phyloP scores from a whole-genome alignment of 2,888 invertebrate species.

The Myopa tessellatipennis region DNA sequence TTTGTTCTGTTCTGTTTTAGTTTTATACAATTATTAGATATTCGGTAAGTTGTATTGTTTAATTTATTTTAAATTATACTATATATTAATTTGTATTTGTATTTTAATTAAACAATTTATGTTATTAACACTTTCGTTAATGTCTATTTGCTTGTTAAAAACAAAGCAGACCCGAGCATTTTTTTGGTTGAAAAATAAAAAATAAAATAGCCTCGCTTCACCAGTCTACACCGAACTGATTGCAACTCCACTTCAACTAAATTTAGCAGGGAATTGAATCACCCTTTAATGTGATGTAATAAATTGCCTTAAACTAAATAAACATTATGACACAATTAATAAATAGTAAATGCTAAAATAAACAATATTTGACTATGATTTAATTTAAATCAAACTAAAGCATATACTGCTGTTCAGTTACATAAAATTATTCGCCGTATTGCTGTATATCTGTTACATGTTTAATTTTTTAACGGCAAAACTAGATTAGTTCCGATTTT shows the following conservation, averaged over 20 bases:
- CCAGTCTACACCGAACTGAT: too few relatives aligned
- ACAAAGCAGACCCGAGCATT: constrained; percentile 24
- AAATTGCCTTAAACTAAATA: background rate
- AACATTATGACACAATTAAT: background rate
- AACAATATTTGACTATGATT: background rate
- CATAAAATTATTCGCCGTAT: too few relatives aligned
- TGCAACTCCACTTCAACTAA: too few relatives aligned
- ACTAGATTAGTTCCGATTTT: background rate
- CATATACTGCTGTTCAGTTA: background rate
- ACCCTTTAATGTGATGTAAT: background rate
- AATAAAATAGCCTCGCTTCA: background rate
- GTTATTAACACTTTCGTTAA: constrained; percentile 9
- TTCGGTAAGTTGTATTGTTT: constrained; percentile 1
- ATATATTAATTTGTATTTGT: background rate
- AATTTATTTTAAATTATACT: background rate
- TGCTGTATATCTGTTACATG: background rate
- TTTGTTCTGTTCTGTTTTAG: background rate
- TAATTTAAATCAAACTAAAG: background rate
- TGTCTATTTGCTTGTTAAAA: background rate
- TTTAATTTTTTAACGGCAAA: background rate
- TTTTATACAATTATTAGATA: background rate
- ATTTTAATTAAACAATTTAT: background rate
- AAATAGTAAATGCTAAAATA: background rate
- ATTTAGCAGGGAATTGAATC: too few relatives aligned
- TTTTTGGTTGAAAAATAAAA: constrained; percentile 25